Evolutionary conservation across 2,797 vertebrate species (phyloP).

Genomic region (Rhynchotus rufescens): DNA sequence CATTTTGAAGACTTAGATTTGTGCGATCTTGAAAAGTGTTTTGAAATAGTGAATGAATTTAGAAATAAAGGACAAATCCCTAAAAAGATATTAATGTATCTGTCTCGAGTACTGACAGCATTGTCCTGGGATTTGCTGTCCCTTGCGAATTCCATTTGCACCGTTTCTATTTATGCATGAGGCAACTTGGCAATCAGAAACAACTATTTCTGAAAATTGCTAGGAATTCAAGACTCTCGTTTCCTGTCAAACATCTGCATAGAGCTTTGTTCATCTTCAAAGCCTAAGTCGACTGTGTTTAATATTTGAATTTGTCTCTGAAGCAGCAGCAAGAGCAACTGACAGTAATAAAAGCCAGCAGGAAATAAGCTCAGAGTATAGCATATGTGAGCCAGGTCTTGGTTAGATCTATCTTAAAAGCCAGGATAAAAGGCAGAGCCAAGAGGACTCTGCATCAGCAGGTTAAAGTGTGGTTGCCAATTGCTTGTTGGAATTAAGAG

Average conservation of each 20-base stretch:
- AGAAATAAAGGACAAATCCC: background rate
- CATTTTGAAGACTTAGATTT: background rate
- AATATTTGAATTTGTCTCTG: slow-evolving; percentile 55
- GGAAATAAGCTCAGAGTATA: background rate
- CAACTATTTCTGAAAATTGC: background rate
- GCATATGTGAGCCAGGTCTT: slow-evolving; percentile 59
- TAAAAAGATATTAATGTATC: background rate
- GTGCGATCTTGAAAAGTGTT: background rate
- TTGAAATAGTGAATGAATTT: background rate
- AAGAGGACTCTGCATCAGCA: background rate
- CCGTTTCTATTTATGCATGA: background rate
- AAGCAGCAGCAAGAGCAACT: slow-evolving; percentile 21
- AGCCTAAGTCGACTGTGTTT: slow-evolving; percentile 25
- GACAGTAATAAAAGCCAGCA: slow-evolving; percentile 31
- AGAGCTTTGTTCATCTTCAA: slow-evolving; percentile 59
- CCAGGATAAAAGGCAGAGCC: slow-evolving; percentile 37
- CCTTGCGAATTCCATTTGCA: background rate
- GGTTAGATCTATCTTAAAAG: slow-evolving; percentile 10
- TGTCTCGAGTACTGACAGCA: background rate
- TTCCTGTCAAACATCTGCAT: slow-evolving; percentile 49
- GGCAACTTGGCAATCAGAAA: background rate
- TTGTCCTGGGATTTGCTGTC: background rate
- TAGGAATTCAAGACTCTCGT: background rate
- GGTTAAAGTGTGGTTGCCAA: background rate
- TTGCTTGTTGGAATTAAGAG: slow-evolving; percentile 21